phyloP scores from a whole-genome alignment of 92 coral and sea anemone species.

The Hydrozoanthus gracilis region DNA sequence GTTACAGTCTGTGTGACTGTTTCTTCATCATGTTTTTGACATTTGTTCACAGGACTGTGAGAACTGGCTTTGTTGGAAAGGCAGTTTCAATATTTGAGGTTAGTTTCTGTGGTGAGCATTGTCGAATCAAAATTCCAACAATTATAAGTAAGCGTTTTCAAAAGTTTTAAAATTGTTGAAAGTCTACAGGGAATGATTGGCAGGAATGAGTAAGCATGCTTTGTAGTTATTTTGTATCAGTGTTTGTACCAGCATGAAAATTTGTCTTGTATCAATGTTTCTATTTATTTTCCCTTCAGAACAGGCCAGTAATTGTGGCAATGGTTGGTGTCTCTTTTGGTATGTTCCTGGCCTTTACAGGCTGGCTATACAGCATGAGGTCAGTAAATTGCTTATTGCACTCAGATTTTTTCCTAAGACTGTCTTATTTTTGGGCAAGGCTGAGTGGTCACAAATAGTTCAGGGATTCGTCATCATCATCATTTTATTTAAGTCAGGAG shows the following conservation, averaged over 20 bases:
- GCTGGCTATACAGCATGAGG: slow-evolving; percentile 94
- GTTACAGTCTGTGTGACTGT: too few relatives aligned
- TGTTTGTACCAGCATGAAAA: too few relatives aligned
- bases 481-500: too few relatives aligned
- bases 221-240: too few relatives aligned
- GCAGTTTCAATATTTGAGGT: slow-evolving; percentile 27
- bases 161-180: too few relatives aligned
- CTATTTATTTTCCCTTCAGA: slow-evolving; percentile 35
- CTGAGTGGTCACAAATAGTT: not conserved
- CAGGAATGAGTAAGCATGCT: too few relatives aligned
- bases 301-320: slow-evolving; percentile 76
- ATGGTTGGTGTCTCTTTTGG: slow-evolving; percentile 85
- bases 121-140: not conserved
- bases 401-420: too few relatives aligned
- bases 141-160: too few relatives aligned
- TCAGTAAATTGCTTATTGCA: slow-evolving; percentile 21
- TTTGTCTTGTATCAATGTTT: too few relatives aligned
- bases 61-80: slow-evolving; percentile 1
- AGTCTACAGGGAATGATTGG: not conserved
- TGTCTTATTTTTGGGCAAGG: too few relatives aligned
- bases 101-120: not conserved
- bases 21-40: too few relatives aligned
- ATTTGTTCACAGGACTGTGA: not conserved
- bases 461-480: too few relatives aligned
- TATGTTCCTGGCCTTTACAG: slow-evolving; percentile 82